A percentile compares a stretch with the other conserved stretches of the same genome.
Evolutionary conservation across 2,113 vertebrate species (phyloP).

Genomic region (Dasyprocta punctata): DNA sequence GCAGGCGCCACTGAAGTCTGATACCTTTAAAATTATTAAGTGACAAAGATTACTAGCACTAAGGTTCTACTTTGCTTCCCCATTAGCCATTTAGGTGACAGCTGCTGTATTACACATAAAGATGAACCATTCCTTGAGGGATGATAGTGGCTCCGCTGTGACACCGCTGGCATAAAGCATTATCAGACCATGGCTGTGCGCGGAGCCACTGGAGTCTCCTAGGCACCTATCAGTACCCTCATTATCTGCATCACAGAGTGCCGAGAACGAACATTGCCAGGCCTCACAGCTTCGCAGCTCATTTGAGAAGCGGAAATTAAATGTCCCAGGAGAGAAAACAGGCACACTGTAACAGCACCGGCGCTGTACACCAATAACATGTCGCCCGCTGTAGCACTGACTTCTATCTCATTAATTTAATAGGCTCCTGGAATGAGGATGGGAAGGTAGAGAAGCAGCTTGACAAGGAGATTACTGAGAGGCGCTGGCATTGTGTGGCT

Average conservation of each 20-base stretch:
- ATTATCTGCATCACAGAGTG: constrained; percentile 96
- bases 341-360: constrained; percentile 88
- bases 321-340: constrained; percentile 91
- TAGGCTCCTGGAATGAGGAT: constrained; percentile 87
- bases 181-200: constrained; percentile 96
- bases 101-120: constrained; percentile 92
- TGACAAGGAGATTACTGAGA: constrained; percentile 81
- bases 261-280: constrained; percentile 90
- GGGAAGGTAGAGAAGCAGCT: constrained; percentile 82
- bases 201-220: constrained; percentile 94
- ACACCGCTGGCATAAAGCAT: constrained; percentile 91
- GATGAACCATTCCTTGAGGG: constrained; percentile 91
- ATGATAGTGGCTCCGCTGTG: constrained; percentile 91
- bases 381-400: constrained; percentile 86
- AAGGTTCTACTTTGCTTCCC: constrained; percentile 88
- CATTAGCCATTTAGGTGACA: constrained; percentile 92
- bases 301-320: constrained; percentile 97
- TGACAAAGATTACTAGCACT: constrained; percentile 89
- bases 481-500: constrained; percentile 56
- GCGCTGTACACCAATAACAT: constrained; percentile 86
- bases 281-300: constrained; percentile 93
- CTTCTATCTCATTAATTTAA: constrained; percentile 94
- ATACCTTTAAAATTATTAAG: constrained; percentile 91
- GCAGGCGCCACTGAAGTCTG: constrained; percentile 81
- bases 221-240: constrained; percentile 97